Percentiles rank a stretch among this genome's conserved stretches.
These are phyloP conservation scores for Dinoponera quadriceps DNA, from an alignment of 1,140 invertebrate species.

Conservation along the genomic window DNA sequence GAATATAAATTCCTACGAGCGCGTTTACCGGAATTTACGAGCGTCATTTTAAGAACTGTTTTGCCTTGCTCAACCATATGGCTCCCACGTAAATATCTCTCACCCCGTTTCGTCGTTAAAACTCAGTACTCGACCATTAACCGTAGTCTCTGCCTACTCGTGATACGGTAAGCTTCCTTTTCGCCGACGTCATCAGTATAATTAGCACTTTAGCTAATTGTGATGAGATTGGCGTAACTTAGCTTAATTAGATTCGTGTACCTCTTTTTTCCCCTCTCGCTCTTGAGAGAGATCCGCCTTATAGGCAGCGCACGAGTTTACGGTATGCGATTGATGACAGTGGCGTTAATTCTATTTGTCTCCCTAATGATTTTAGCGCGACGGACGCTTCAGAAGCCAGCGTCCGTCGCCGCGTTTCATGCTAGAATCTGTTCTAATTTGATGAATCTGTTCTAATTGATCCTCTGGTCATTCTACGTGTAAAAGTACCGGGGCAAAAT, in stretches of 20 bases:
- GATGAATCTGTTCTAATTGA: too few species aligned
- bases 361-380: neutral
- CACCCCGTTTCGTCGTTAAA: constrained; percentile 62
- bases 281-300: neutral
- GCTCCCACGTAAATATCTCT: constrained; percentile 73
- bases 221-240: constrained; percentile 26
- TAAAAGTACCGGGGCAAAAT: too few species aligned
- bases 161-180: constrained; percentile 32
- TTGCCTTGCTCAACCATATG: constrained; percentile 75
- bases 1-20: constrained; percentile 74
- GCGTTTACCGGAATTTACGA: constrained; percentile 76
- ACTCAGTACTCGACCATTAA: constrained; percentile 58
- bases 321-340: neutral
- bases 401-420: too few species aligned
- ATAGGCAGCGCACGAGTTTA: neutral
- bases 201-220: constrained; percentile 55
- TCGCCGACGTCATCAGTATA: constrained; percentile 31
- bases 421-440: too few species aligned
- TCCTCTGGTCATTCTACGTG: too few species aligned
- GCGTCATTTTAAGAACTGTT: constrained; percentile 78
- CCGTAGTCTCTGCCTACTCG: constrained; percentile 26
- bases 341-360: neutral
- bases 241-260: constrained; percentile 9
- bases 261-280: neutral
- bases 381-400: neutral